Percentiles rank a stretch among this genome's conserved stretches.
Evolutionary conservation across 2,797 vertebrate genomes (phyloP).

Genomic region (Scomberomorus guttatus): DNA sequence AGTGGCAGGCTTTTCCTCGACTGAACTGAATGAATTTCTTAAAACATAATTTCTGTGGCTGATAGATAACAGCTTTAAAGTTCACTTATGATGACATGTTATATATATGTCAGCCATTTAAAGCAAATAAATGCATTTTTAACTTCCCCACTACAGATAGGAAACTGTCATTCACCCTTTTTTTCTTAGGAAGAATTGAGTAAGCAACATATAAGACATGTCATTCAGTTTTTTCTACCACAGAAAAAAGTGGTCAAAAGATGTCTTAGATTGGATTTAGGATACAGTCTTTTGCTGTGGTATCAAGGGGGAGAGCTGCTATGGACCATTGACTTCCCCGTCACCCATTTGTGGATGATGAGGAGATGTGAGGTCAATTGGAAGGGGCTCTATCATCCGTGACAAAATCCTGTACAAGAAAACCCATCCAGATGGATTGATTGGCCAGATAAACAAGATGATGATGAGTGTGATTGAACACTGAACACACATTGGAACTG

Average conservation of each 20-base stretch:
- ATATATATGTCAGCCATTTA: not conserved
- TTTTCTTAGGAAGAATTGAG: conserved; percentile 11
- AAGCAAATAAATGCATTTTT: conserved; percentile 1
- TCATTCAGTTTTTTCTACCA: conserved; percentile 4
- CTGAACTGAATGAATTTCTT: not conserved
- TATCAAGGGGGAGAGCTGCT: conserved; percentile 29
- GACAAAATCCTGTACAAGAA: conserved; percentile 40
- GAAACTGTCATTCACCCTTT: not conserved
- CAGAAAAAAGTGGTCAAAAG: conserved; percentile 38
- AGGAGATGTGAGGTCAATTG: conserved; percentile 54
- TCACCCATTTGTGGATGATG: conserved; percentile 35
- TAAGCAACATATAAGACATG: not conserved
- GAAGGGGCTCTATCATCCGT: conserved; percentile 44
- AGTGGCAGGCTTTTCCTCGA: not conserved
- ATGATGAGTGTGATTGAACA: conserved; percentile 48
- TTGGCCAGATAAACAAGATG: conserved; percentile 50
- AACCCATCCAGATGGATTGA: conserved; percentile 40
- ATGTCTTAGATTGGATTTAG: conserved; percentile 45
- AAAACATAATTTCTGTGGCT: not conserved
- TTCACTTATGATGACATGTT: not conserved
- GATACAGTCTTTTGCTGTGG: conserved; percentile 26
- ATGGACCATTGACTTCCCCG: conserved; percentile 42
- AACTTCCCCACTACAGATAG: not conserved
- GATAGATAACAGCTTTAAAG: not conserved
- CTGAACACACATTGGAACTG: conserved; percentile 41